These are phyloP conservation scores for Vipera latastei DNA, from an alignment of 2,797 vertebrate genomes.

Conservation along the genomic window DNA sequence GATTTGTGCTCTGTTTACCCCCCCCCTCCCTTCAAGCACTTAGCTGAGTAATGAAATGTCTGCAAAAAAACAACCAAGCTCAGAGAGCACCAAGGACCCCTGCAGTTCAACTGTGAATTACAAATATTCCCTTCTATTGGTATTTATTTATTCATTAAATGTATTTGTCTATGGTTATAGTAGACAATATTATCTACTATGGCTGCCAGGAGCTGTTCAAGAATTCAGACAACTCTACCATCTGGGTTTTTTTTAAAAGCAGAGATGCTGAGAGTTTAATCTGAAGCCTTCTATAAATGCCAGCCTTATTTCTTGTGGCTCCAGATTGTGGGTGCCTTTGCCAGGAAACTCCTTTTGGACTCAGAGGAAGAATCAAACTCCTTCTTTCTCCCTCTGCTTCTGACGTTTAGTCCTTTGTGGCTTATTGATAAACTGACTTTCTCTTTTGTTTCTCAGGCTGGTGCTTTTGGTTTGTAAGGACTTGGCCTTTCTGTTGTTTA, in stretches of 20 bases:
- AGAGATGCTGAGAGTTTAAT: not conserved
- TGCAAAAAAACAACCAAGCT: too few relatives aligned
- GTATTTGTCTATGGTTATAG: too few relatives aligned
- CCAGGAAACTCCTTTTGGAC: not conserved
- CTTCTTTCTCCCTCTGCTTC: not conserved
- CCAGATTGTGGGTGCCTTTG: not conserved
- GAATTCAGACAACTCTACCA: not conserved
- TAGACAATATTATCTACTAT: not conserved
- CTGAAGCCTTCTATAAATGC: not conserved
- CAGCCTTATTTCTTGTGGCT: not conserved
- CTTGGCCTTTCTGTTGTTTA: not conserved
- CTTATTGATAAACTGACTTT: not conserved
- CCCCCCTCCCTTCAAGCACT: too few relatives aligned
- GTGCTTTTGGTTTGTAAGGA: not conserved
- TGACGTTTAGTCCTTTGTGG: not conserved
- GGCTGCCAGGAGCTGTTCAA: not conserved
- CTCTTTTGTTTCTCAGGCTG: not conserved
- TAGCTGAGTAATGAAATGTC: too few relatives aligned
- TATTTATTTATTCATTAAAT: too few relatives aligned
- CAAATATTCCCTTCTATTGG: not conserved
- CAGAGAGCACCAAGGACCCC: too few relatives aligned
- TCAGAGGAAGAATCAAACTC: not conserved
- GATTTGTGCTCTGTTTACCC: too few relatives aligned
- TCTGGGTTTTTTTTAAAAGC: not conserved
- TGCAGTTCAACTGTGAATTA: too few relatives aligned